These are phyloP conservation scores for Vulpes vulpes DNA, from an alignment of 2,113 vertebrate genomes.

Conservation along the genomic window DNA sequence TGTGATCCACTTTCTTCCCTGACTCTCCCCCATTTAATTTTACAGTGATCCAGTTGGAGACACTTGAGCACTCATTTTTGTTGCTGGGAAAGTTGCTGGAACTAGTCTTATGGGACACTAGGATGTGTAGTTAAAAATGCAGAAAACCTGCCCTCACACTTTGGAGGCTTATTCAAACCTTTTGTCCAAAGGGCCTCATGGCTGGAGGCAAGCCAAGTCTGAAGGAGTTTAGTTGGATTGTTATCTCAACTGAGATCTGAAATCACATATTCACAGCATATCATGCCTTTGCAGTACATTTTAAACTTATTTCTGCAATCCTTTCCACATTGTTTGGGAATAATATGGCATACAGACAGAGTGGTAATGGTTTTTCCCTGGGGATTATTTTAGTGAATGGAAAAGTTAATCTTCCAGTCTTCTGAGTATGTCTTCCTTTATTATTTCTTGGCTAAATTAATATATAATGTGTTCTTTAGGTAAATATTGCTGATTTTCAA, in stretches of 20 bases:
- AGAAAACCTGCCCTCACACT: neutral
- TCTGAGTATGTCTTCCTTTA: slow-evolving; percentile 34
- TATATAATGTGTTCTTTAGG: slow-evolving; percentile 85
- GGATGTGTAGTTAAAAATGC: neutral
- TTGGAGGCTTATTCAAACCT: neutral
- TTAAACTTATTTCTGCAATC: neutral
- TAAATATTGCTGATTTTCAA: slow-evolving; percentile 95
- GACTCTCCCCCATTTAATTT: neutral
- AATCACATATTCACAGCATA: neutral
- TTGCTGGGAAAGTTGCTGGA: neutral
- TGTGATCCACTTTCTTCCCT: neutral
- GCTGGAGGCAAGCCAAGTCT: neutral
- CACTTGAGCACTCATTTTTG: neutral
- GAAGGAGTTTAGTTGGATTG: neutral
- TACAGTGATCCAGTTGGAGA: neutral
- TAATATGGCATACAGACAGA: neutral
- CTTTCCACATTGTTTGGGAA: slow-evolving; percentile 16
- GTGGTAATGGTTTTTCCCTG: neutral
- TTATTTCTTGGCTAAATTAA: slow-evolving; percentile 61
- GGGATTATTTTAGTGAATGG: neutral
- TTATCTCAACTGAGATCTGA: neutral
- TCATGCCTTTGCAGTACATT: neutral
- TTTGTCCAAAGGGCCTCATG: neutral
- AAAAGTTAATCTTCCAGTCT: neutral
- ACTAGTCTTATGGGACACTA: neutral